These are phyloP conservation scores for Drosophila teissieri DNA, from an alignment of 1,140 invertebrate species.

Conservation along the genomic window DNA sequence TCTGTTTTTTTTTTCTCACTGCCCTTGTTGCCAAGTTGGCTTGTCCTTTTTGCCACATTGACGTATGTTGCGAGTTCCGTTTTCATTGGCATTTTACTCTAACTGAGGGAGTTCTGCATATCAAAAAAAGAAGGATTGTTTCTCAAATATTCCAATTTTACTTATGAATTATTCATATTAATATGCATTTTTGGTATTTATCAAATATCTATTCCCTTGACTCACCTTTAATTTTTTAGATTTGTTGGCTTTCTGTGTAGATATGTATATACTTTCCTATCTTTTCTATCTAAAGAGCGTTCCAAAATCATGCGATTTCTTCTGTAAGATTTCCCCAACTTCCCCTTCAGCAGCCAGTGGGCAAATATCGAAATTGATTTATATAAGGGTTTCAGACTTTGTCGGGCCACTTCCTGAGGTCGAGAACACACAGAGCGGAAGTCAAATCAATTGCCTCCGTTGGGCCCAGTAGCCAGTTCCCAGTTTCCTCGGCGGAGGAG, in stretches of 20 bases:
- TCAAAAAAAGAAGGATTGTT: not conserved
- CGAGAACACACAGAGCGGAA: slow-evolving; percentile 55
- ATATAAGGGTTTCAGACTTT: slow-evolving; percentile 73
- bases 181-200: no score
- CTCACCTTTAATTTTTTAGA: no score
- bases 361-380: slow-evolving; percentile 80
- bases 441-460: slow-evolving; percentile 75
- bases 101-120: not conserved
- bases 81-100: slow-evolving; percentile 32
- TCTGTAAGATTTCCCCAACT: not conserved
- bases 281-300: slow-evolving; percentile 1
- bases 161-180: no score
- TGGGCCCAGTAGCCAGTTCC: no score
- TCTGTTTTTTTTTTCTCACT: slow-evolving; percentile 26
- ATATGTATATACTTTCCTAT: no score
- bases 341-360: slow-evolving; percentile 17
- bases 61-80: slow-evolving; percentile 74
- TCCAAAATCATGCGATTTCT: no score
- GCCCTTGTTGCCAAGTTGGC: slow-evolving; percentile 68
- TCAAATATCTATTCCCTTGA: no score
- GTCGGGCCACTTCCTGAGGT: slow-evolving; percentile 68
- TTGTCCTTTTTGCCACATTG: slow-evolving; percentile 69
- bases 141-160: no score
- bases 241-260: no score
- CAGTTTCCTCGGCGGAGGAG: slow-evolving; percentile 14